phyloP scores from a whole-genome alignment of 2,888 invertebrate species.

The Agrochola lychnidis region DNA sequence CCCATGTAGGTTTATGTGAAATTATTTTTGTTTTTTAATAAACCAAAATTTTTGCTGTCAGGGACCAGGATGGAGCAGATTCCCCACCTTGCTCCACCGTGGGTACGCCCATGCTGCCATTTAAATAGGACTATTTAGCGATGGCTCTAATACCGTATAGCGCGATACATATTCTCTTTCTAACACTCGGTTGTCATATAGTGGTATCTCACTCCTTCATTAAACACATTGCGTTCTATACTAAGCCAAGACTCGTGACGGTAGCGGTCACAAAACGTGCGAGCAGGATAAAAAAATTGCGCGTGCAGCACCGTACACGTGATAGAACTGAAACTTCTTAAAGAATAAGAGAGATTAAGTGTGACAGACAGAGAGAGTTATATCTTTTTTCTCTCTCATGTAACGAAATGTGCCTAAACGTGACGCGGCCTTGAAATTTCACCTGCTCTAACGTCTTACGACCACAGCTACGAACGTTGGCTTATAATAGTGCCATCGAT shows the following conservation, averaged over 20 bases:
- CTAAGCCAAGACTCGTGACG: not conserved
- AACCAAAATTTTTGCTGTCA: no score
- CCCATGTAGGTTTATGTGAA: no score
- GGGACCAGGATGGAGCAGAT: no score
- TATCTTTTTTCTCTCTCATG: not conserved
- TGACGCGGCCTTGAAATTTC: not conserved
- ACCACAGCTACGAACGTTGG: not conserved
- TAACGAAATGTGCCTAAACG: not conserved
- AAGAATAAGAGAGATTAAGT: not conserved
- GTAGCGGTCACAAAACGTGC: slow-evolving; percentile 1
- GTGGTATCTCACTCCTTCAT: not conserved
- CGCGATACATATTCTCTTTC: not conserved
- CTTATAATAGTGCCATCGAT: slow-evolving; percentile 1
- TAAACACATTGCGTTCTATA: not conserved
- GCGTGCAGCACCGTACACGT: not conserved
- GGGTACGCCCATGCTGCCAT: not conserved
- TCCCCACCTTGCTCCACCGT: no score
- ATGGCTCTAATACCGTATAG: not conserved
- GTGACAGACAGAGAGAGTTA: not conserved
- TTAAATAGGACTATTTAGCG: slow-evolving; percentile 8
- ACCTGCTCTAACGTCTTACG: not conserved
- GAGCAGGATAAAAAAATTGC: not conserved
- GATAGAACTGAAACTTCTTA: not conserved
- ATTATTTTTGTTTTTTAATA: no score
- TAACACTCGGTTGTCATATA: not conserved